Evolutionary conservation across 2,113 vertebrate species (phyloP).

Genomic region (Eurypyga helias): DNA sequence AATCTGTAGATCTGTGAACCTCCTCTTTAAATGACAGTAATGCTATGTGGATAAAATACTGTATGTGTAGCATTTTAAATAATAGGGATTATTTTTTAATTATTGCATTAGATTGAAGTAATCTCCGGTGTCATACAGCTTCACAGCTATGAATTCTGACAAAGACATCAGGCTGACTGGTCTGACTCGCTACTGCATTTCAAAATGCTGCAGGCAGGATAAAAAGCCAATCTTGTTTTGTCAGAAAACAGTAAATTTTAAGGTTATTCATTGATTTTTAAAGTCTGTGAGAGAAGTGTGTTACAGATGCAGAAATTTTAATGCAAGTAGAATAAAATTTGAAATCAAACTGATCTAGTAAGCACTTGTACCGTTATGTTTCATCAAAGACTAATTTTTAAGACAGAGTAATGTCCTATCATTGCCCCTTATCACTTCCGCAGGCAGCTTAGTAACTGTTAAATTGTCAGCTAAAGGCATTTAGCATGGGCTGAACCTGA

Average conservation of each 20-base stretch:
- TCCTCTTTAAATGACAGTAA: not conserved
- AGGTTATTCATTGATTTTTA: not conserved
- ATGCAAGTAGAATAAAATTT: not conserved
- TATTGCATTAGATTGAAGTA: not conserved
- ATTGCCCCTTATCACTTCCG: not conserved
- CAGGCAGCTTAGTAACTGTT: not conserved
- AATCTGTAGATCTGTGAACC: not conserved
- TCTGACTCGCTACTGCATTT: not conserved
- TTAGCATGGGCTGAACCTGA: not conserved
- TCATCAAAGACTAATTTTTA: not conserved
- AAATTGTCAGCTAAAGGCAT: not conserved
- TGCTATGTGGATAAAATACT: rapidly evolving
- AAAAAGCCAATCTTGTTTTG: not conserved
- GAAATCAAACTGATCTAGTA: not conserved
- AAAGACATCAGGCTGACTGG: not conserved
- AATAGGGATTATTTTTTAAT: not conserved
- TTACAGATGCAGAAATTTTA: not conserved
- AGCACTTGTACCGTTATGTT: not conserved
- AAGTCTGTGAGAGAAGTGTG: not conserved
- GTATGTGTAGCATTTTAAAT: not conserved
- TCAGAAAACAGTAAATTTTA: not conserved
- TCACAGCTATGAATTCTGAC: not conserved
- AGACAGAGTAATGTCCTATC: not conserved
- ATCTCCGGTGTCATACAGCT: not conserved
- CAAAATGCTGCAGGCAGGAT: not conserved